Percentiles rank a stretch among this genome's conserved stretches.
These are phyloP conservation scores for Pseudomyrmex dendroicus DNA, from an alignment of 1,140 invertebrate species.

Conservation along the genomic window DNA sequence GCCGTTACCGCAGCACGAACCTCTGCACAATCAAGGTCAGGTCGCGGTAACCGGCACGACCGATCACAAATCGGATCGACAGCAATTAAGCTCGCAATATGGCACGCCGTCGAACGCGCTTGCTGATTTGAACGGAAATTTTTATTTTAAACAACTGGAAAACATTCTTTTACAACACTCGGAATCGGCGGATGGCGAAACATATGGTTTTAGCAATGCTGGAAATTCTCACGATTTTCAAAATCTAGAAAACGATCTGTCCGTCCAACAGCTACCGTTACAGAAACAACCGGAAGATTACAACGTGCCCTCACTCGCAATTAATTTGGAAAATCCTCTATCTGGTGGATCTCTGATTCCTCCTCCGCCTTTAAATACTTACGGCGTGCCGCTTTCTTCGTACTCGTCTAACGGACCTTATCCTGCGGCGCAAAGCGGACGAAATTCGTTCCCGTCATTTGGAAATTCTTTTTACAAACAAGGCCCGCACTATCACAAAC, in stretches of 20 bases:
- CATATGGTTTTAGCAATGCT: not conserved
- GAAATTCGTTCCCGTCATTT: slow-evolving; percentile 81
- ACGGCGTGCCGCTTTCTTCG: slow-evolving; percentile 85
- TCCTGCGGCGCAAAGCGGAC: slow-evolving; percentile 84
- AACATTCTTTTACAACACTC: not conserved
- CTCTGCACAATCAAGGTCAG: slow-evolving; percentile 73
- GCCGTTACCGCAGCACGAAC: slow-evolving; percentile 79
- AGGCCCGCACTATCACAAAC: slow-evolving; percentile 60
- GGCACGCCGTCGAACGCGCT: slow-evolving; percentile 28
- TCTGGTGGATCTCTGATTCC: slow-evolving; percentile 63
- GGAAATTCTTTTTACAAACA: slow-evolving; percentile 65
- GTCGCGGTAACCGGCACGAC: not conserved
- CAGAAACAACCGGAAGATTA: slow-evolving; percentile 52
- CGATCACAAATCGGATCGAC: slow-evolving; percentile 41
- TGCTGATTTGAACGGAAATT: too few relatives aligned
- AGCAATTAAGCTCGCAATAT: slow-evolving; percentile 60
- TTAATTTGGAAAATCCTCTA: slow-evolving; percentile 67
- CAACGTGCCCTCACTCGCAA: slow-evolving; percentile 23
- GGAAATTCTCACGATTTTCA: slow-evolving; percentile 30
- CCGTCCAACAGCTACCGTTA: slow-evolving; percentile 72
- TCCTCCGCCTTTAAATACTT: slow-evolving; percentile 80
- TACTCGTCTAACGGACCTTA: slow-evolving; percentile 84
- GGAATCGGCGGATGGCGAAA: slow-evolving; percentile 42
- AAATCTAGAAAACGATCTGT: slow-evolving; percentile 62
- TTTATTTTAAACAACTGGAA: too few relatives aligned